Percentiles rank a stretch among this genome's conserved stretches.
Conservation (phyloP, 2,113 vertebrate genomes). For the Crotophaga sulcirostris region DNA sequence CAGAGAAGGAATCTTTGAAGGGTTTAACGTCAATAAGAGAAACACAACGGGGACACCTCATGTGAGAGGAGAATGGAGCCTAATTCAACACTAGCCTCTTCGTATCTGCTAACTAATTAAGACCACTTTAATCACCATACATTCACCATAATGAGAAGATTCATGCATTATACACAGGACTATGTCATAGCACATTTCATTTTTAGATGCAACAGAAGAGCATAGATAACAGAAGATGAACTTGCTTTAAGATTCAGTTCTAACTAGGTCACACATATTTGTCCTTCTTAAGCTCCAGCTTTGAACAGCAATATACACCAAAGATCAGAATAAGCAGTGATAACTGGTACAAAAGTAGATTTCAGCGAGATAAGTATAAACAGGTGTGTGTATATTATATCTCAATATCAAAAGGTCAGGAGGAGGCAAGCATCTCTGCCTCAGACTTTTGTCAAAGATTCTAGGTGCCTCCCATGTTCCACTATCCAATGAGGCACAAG, state of each 20-base stretch:
- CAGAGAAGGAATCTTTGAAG: not conserved
- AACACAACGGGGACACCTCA: not conserved
- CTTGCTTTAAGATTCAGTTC: not conserved
- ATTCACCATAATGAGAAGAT: not conserved
- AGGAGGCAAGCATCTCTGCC: not conserved
- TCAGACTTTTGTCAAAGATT: not conserved
- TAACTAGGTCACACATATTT: not conserved
- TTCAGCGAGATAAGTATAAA: not conserved
- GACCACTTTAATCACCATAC: not conserved
- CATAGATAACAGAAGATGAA: not conserved
- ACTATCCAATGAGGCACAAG: not conserved
- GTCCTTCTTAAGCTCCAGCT: not conserved
- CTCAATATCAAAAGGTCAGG: not conserved
- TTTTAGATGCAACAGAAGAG: not conserved
- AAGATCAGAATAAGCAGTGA: not conserved
- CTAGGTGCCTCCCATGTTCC: not conserved
- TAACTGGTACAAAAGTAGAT: not conserved
- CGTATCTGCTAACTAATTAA: not conserved
- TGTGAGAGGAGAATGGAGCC: not conserved
- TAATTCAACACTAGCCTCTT: not conserved
- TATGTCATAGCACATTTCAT: not conserved
- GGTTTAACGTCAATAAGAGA: constrained; percentile 16
- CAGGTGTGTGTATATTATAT: not conserved
- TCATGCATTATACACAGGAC: not conserved
- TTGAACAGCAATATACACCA: not conserved